A percentile compares a stretch with the other conserved stretches of the same genome.
Evolutionary conservation across 92 coral and sea anemone species (phyloP).

Genomic region (Porites rus): DNA sequence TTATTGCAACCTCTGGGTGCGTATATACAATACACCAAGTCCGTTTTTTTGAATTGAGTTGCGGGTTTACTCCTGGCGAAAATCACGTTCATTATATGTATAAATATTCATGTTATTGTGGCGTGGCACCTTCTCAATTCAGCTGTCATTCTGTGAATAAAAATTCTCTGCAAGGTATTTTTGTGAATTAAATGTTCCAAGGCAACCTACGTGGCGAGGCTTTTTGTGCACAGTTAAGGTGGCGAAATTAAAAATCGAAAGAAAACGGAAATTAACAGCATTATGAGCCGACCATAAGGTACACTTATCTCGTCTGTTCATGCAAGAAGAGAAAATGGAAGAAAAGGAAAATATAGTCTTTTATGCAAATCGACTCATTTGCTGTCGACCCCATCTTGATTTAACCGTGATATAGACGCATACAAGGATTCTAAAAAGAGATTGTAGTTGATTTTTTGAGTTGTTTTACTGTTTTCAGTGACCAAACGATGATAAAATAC

Average conservation of each 20-base stretch:
- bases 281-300: too few relatives aligned
- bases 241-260: background rate
- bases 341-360: background rate
- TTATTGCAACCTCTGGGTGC: background rate
- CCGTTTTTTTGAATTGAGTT: background rate
- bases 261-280: background rate
- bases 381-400: background rate
- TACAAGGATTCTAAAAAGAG: background rate
- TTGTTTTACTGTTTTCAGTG: background rate
- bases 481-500: background rate
- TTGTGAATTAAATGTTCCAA: background rate
- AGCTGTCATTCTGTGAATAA: conserved; percentile 19
- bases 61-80: background rate
- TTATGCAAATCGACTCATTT: background rate
- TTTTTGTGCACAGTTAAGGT: background rate
- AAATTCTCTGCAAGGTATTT: background rate
- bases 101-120: conserved; percentile 25
- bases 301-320: background rate
- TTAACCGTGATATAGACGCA: background rate
- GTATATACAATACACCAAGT: background rate
- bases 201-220: background rate
- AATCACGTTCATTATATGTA: background rate
- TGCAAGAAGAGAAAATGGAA: background rate
- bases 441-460: background rate
- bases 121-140: background rate